Evolutionary conservation across 2,888 invertebrate species (phyloP), one percentile per base, ranked within the genome.

Genomic region (Notocelia uddmanniana): DNA sequence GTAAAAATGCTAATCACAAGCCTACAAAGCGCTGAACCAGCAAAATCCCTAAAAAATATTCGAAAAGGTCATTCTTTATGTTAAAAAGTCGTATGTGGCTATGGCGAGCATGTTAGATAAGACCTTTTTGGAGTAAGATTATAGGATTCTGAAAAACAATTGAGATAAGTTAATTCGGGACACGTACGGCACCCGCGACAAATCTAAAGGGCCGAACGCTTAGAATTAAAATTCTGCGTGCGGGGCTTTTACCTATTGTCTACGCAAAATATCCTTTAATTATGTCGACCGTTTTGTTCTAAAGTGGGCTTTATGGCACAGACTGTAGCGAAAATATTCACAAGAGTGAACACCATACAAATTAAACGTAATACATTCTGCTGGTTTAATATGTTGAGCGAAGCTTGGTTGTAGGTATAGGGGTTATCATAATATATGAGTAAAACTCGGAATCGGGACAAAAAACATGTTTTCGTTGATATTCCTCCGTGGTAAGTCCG

Each of bases 181-280:
- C 85, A 75, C 77, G 80, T 81, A 81, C 80, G 81, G 80, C 79
- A 80, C 82, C 79, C 80, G 77, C 86, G 84, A 86, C 85, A 89
- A 91, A 90, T 89, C 88, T 86, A 88, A 89, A 88, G 81, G 85
- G 82, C 77, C 83, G 82, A 86, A 85, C 85, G 84, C 81, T 87
- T 85, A 81, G 85, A 87, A 90, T 91, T 90, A 89, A 91, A 90
- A 92, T 91, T 92, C 90, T 79, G 86, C 83, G 85, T 85, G 86
- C 89, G 85, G 81, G 79, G 80, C 85, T 83, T 88, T 87, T 88
- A 88, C 87, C 88, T 88, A 89, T 90, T 91, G 90, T 91, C 89
- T 89, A 85, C 87, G 87, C 87, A 89, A 89, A 90, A 90, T 88
- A 88, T 87, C 86, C 88, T 88, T 85, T 90, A 90, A 90, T 90